Conservation (phyloP, 2,888 invertebrate genomes). For the Nomada fabriciana region DNA sequence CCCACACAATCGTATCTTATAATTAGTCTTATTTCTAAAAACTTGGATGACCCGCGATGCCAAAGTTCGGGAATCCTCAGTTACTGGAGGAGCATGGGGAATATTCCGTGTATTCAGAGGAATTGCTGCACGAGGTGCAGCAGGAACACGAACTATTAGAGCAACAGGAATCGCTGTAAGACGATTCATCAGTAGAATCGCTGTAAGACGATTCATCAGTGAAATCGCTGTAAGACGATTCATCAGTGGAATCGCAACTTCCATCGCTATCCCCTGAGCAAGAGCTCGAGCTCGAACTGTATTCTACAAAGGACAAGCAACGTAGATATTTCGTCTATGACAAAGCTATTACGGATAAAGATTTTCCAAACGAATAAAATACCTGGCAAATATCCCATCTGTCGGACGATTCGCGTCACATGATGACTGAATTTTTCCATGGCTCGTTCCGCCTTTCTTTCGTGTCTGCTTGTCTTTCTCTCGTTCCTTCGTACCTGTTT, state of each 20-base stretch:
- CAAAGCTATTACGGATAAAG: background rate
- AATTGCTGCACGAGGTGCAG: background rate
- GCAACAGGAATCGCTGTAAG: background rate
- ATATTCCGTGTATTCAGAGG: conserved; percentile 35
- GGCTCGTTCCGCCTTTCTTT: conserved; percentile 31
- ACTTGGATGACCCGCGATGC: background rate
- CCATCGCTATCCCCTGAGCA: background rate
- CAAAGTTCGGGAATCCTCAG: background rate
- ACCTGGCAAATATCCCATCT: conserved; percentile 41
- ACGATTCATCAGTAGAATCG: conserved; percentile 7
- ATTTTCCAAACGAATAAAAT: background rate
- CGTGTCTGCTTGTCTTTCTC: background rate
- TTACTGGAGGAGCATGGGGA: conserved; percentile 26
- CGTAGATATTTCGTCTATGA: background rate
- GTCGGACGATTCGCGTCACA: conserved; percentile 28
- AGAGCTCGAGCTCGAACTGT: background rate
- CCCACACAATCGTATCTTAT: background rate
- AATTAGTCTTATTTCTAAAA: background rate
- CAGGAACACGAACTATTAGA: conserved; percentile 3
- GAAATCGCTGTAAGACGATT: conserved; percentile 1
- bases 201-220: background rate
- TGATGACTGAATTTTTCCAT: conserved; percentile 49
- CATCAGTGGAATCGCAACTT: background rate
- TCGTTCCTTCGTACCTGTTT: background rate
- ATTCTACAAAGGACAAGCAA: conserved; percentile 5